These are phyloP conservation scores for Amphipyra tragopoginis DNA, from an alignment of 2,888 invertebrate genomes.

Conservation along the genomic window DNA sequence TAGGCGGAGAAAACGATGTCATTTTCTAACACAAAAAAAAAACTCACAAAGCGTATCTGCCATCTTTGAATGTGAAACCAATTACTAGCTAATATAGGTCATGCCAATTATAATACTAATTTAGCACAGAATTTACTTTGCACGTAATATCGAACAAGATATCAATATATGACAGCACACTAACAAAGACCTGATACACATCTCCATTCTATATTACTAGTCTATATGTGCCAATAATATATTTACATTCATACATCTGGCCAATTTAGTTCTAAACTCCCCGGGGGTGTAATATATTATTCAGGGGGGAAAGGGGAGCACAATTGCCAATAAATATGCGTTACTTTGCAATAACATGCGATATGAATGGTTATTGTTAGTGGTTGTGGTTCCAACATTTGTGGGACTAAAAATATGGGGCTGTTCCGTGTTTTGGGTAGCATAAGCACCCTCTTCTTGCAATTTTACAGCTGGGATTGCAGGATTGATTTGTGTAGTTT, in stretches of 20 bases:
- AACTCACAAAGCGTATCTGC: neutral
- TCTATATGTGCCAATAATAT: slow-evolving; percentile 50
- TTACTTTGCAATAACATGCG: slow-evolving; percentile 71
- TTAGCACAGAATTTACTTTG: slow-evolving; percentile 41
- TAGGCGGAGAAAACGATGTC: neutral
- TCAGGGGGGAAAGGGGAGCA: slow-evolving; percentile 53
- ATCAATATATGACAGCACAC: slow-evolving; percentile 33
- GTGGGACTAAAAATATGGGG: slow-evolving; percentile 49
- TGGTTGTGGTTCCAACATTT: slow-evolving; percentile 50
- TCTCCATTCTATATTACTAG: slow-evolving; percentile 11
- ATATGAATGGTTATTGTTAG: slow-evolving; percentile 66
- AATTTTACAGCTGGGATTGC: slow-evolving; percentile 30
- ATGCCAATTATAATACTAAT: slow-evolving; percentile 31
- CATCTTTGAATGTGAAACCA: slow-evolving; percentile 7
- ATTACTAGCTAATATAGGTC: slow-evolving; percentile 21
- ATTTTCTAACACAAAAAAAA: no score
- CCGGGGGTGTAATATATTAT: slow-evolving; percentile 59
- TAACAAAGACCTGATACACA: slow-evolving; percentile 47
- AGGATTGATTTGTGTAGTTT: slow-evolving; percentile 46
- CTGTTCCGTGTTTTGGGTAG: slow-evolving; percentile 32
- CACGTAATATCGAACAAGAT: slow-evolving; percentile 26
- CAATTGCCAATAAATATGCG: slow-evolving; percentile 73
- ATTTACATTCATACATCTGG: slow-evolving; percentile 65
- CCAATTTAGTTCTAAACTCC: slow-evolving; percentile 66
- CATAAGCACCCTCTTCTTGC: slow-evolving; percentile 40